Percentiles rank a stretch among this genome's conserved stretches.
Evolutionary conservation across 2,113 vertebrate species (phyloP).

Genomic region (Psettodes erumei): DNA sequence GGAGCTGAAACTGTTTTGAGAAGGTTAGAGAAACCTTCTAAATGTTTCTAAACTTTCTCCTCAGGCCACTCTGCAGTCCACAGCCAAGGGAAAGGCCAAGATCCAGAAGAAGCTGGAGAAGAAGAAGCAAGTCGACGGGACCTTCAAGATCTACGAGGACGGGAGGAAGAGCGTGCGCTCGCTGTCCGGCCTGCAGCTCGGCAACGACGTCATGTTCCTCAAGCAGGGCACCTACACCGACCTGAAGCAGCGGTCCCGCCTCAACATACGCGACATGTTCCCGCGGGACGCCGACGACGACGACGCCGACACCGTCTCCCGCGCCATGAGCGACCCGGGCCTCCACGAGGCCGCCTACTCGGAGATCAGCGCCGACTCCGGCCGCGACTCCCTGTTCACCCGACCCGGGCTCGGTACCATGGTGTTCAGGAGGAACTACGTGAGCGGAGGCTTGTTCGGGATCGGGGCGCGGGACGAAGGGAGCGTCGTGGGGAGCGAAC

Average conservation of each 20-base stretch:
- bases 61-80: slow-evolving; percentile 91
- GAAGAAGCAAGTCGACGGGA: slow-evolving; percentile 90
- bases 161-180: slow-evolving; percentile 94
- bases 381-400: slow-evolving; percentile 95
- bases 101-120: slow-evolving; percentile 95
- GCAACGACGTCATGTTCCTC: slow-evolving; percentile 95
- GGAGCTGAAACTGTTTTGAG: too few relatives aligned
- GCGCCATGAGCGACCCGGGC: slow-evolving; percentile 93
- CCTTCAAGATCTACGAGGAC: slow-evolving; percentile 96
- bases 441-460: slow-evolving; percentile 88
- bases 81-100: slow-evolving; percentile 94
- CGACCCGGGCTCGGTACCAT: slow-evolving; percentile 95
- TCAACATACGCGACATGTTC: slow-evolving; percentile 95
- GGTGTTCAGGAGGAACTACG: slow-evolving; percentile 96
- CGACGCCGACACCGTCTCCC: slow-evolving; percentile 85
- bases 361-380: slow-evolving; percentile 94
- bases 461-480: slow-evolving; percentile 84
- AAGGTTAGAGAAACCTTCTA: too few relatives aligned
- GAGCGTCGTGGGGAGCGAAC: slow-evolving; percentile 67
- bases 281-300: slow-evolving; percentile 79
- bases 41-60: slow-evolving; percentile 45
- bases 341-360: slow-evolving; percentile 89
- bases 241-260: slow-evolving; percentile 87
- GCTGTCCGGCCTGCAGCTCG: slow-evolving; percentile 92
- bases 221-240: slow-evolving; percentile 90